These are phyloP conservation scores for Barbus barbus DNA, from an alignment of 2,113 vertebrate species.

Conservation along the genomic window DNA sequence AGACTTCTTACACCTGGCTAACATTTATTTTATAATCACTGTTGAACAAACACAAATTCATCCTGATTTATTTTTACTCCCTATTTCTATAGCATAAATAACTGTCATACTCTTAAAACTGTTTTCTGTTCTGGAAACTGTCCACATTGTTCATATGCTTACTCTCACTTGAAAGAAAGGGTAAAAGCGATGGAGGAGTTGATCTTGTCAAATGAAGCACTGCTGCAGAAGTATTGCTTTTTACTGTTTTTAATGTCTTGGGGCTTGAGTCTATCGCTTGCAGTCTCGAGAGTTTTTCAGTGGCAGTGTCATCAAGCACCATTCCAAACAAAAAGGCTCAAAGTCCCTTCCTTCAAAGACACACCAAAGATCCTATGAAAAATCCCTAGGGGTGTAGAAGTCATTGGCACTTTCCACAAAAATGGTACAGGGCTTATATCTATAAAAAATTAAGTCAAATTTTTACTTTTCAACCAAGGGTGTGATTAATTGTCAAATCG, in stretches of 20 bases:
- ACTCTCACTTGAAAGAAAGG: conserved; percentile 1
- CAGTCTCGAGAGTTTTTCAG: not conserved
- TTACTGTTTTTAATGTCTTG: conserved; percentile 16
- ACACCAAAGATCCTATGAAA: conserved; percentile 1
- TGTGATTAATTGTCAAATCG: not conserved
- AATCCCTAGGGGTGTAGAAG: not conserved
- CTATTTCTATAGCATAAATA: not conserved
- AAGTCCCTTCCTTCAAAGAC: conserved; percentile 21
- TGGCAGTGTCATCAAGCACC: not conserved
- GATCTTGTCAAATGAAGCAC: conserved; percentile 16
- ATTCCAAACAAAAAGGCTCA: not conserved
- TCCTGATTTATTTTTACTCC: not conserved
- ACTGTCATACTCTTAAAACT: not conserved
- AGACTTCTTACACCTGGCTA: too few relatives aligned
- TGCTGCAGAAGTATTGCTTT: conserved; percentile 4
- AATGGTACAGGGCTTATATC: not conserved
- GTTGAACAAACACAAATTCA: not conserved
- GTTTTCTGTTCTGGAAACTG: not conserved
- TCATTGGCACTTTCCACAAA: not conserved
- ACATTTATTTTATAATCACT: too few relatives aligned
- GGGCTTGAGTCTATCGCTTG: not conserved
- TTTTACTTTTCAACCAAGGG: not conserved
- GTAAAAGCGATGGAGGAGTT: not conserved
- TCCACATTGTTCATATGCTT: not conserved
- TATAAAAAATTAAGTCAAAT: not conserved